Evolutionary conservation across 2,113 vertebrate species (phyloP).

Genomic region (Astur gentilis): DNA sequence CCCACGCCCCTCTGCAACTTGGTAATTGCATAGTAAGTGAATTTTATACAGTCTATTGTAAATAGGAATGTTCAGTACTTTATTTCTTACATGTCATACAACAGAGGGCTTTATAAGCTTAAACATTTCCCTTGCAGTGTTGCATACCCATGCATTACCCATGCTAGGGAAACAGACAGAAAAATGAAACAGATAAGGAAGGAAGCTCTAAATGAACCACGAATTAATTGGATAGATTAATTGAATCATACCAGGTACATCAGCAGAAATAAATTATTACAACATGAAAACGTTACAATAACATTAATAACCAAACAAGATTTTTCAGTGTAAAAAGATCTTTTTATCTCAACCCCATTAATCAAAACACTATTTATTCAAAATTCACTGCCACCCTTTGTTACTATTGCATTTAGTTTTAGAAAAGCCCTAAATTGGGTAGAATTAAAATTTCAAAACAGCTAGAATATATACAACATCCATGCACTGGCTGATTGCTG

Average conservation of each 20-base stretch:
- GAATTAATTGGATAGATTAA: not conserved
- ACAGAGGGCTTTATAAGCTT: not conserved
- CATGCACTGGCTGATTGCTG: not conserved
- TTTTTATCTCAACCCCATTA: not conserved
- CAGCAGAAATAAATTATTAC: not conserved
- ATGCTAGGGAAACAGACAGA: not conserved
- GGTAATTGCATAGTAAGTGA: not conserved
- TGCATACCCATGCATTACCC: not conserved
- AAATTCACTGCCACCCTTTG: not conserved
- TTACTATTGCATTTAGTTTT: not conserved
- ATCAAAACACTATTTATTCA: not conserved
- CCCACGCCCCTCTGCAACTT: not conserved
- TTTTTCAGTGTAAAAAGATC: not conserved
- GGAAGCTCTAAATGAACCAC: not conserved
- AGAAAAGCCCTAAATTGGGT: not conserved
- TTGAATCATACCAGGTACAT: not conserved
- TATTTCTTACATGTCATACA: not conserved
- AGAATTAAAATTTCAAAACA: not conserved
- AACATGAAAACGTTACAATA: not conserved
- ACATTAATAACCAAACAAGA: not conserved
- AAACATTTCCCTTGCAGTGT: not conserved
- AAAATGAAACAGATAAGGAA: not conserved
- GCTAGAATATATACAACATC: not conserved
- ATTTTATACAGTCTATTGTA: not conserved
- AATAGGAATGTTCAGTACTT: not conserved